Conservation (phyloP, 2,113 vertebrate genomes). For the Marmota monax region DNA sequence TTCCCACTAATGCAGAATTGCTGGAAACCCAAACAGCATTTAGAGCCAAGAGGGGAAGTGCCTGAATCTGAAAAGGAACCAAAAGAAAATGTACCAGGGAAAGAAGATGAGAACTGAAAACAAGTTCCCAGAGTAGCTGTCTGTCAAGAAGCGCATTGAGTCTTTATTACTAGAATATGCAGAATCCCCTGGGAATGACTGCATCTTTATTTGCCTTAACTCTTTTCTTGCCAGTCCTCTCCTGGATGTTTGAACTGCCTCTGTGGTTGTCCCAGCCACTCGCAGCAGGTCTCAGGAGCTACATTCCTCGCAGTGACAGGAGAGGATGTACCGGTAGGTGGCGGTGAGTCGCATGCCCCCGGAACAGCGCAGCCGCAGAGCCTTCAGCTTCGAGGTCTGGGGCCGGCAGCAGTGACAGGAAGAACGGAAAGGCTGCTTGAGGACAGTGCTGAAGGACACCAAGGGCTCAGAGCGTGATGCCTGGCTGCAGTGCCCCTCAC, state of each 20-base stretch:
- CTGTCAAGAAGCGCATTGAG: constrained; percentile 54
- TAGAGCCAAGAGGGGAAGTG: constrained; percentile 58
- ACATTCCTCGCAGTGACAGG: constrained; percentile 97
- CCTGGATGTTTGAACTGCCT: constrained; percentile 52
- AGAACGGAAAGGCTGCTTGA: constrained; percentile 97
- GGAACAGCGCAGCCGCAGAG: constrained; percentile 94
- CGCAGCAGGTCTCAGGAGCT: constrained; percentile 87
- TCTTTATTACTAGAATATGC: constrained; percentile 68
- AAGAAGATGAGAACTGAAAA: constrained; percentile 78
- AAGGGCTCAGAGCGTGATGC: constrained; percentile 95
- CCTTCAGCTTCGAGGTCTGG: constrained; percentile 98
- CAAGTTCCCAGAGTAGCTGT: constrained; percentile 64
- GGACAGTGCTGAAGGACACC: constrained; percentile 97
- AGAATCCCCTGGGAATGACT: constrained; percentile 53
- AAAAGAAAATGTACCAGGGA: constrained; percentile 82
- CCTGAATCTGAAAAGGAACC: constrained; percentile 79
- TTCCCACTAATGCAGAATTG: constrained; percentile 46
- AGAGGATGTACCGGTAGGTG: constrained; percentile 98
- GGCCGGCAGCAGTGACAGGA: constrained; percentile 97
- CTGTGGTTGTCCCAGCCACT: neutral
- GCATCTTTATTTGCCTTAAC: constrained; percentile 47
- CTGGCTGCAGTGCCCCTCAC: constrained; percentile 97
- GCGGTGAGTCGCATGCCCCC: constrained; percentile 96
- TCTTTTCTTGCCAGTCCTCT: constrained; percentile 66
- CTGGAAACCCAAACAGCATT: constrained; percentile 55